phyloP scores from a whole-genome alignment of 2,113 vertebrate species.

The Junco hyemalis region DNA sequence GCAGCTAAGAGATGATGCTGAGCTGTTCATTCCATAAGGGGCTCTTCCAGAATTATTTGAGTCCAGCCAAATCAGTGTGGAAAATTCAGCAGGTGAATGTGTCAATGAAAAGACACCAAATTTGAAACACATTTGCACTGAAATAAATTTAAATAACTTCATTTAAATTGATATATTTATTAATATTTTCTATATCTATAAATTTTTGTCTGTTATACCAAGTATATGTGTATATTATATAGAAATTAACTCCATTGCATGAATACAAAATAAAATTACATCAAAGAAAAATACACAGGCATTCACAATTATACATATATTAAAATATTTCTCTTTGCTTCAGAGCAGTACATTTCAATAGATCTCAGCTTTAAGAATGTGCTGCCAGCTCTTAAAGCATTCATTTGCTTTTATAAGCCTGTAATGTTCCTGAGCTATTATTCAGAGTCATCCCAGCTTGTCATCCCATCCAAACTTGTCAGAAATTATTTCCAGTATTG shows the following conservation, averaged over 20 bases:
- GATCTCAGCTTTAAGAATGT: neutral
- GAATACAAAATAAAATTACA: neutral
- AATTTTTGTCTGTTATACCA: neutral
- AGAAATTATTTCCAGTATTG: neutral
- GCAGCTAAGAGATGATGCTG: neutral
- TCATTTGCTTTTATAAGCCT: neutral
- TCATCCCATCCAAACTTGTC: neutral
- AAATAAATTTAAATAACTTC: neutral
- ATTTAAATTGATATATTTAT: neutral
- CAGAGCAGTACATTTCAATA: neutral
- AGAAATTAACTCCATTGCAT: neutral
- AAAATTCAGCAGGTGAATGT: neutral
- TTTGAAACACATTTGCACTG: neutral
- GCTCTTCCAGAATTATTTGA: neutral
- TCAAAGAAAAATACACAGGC: neutral
- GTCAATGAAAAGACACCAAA: neutral
- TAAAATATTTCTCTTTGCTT: neutral
- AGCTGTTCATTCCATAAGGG: neutral
- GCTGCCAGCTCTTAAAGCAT: neutral
- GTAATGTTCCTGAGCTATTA: neutral
- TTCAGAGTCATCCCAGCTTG: neutral
- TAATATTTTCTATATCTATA: neutral
- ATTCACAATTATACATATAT: neutral
- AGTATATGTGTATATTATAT: neutral
- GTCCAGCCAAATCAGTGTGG: neutral